Base-by-base conservation (phyloP, 1,140 invertebrate genomes). In the Leptonema lineaticorne region DNA sequence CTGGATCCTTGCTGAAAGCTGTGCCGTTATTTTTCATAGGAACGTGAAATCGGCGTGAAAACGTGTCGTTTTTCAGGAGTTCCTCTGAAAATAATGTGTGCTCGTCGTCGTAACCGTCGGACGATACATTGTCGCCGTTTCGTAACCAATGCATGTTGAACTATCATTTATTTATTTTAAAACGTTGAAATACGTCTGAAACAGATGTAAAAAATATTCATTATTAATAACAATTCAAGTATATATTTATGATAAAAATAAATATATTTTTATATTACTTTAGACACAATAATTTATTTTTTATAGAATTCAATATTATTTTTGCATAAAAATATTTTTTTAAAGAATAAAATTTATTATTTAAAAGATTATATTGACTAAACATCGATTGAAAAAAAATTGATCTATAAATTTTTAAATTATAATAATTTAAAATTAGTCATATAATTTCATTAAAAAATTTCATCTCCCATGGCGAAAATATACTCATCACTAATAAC, bases 91-190 rank as follows among this genome's bases (percentile, higher is more conserved):
- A 14, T 41, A 33, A 6, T 33, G 2, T n/a, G n/a, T 16, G 37
- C 2, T 41, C 37, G 9, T 41, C 9, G 2, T 41, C 50, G 22
- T 11, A 53, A 24, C 22, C 8, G 22, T 22, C 9, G 7, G 22
- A 14, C 14, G 22, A 14, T 7, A 53, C 27, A 3, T 22, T 53
- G 11, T 53, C 50, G 11, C 22, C 14, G n/a, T 53, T 26, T 53
- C 20, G 50, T 24, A 53, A 26, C 50, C 50, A 53, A 26, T 53
- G 50, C 50, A 53, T 53, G 11, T 53, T 24, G 50, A 22, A 41
- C 27, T 14, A 20, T 24, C 8, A 53, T 26, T 18, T 7, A 53
- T 53, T 53, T 53, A 53, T 53, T 24, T 24, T 9, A 9, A 4
- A 24, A 26, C 14, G 30, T 33, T 33, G 30, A 33, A 33, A 33